phyloP scores from a whole-genome alignment of 2,113 vertebrate genomes.

The Ivindomyrus marchei region DNA sequence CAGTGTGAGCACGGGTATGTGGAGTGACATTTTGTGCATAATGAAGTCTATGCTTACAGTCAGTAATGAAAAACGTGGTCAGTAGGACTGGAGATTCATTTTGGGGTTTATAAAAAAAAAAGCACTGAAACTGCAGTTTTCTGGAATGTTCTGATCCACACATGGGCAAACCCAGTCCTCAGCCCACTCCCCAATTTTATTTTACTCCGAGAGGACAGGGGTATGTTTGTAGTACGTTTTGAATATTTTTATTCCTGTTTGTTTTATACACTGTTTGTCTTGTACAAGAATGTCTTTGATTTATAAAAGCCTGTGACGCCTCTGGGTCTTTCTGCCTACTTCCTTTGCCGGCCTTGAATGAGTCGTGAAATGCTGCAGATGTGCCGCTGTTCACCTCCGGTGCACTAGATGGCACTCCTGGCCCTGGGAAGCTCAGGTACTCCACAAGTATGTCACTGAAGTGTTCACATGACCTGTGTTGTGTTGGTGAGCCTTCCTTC shows the following conservation, averaged over 20 bases:
- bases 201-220: conserved; percentile 35
- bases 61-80: background rate
- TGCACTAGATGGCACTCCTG: background rate
- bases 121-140: background rate
- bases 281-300: conserved; percentile 50
- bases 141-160: background rate
- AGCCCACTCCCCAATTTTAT: conserved; percentile 40
- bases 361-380: background rate
- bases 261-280: conserved; percentile 67
- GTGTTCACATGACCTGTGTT: background rate
- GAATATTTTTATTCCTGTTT: conserved; percentile 56
- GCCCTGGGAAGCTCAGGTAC: background rate
- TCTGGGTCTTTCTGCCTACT: conserved; percentile 35
- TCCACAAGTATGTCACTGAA: background rate
- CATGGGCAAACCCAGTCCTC: conserved; percentile 32
- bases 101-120: background rate
- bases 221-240: conserved; percentile 44
- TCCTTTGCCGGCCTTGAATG: conserved; percentile 17
- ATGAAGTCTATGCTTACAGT: background rate
- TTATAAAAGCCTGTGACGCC: conserved; percentile 69
- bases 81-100: background rate
- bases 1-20: background rate
- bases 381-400: background rate
- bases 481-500: background rate
- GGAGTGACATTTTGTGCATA: background rate